Percentiles rank a stretch among this genome's conserved stretches.
Evolutionary conservation across 2,888 invertebrate genomes (phyloP).

Genomic region (Eubasilissa splendida): DNA sequence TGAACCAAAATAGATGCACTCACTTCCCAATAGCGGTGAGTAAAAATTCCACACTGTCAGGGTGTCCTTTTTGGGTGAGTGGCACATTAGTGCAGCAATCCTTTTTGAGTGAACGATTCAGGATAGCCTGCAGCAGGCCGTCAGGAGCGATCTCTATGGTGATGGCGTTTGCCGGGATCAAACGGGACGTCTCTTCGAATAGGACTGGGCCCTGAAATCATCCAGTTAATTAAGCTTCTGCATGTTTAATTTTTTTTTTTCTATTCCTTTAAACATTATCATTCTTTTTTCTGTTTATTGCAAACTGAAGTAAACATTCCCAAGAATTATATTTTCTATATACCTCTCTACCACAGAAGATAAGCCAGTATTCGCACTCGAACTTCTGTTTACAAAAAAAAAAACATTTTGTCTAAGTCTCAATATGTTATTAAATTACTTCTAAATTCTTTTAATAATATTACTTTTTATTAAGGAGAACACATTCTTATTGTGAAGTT

Average conservation of each 20-base stretch:
- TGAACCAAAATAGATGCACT: constrained; percentile 61
- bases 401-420: too few relatives aligned
- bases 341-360: too few relatives aligned
- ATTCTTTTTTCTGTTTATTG: not conserved
- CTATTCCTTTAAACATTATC: not conserved
- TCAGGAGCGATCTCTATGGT: constrained; percentile 94
- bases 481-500: too few relatives aligned
- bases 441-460: too few relatives aligned
- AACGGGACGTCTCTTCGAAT: constrained; percentile 86
- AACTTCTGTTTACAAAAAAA: too few relatives aligned
- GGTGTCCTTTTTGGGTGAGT: constrained; percentile 81
- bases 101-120: constrained; percentile 81
- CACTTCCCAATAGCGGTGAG: constrained; percentile 79
- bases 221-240: too few relatives aligned
- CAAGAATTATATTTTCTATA: too few relatives aligned
- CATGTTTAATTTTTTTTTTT: too few relatives aligned
- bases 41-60: constrained; percentile 76
- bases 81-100: constrained; percentile 83
- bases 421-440: too few relatives aligned
- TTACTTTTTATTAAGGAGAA: too few relatives aligned
- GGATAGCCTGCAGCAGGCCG: constrained; percentile 88
- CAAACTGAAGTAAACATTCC: too few relatives aligned
- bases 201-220: constrained; percentile 75
- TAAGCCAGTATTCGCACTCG: too few relatives aligned
- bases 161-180: constrained; percentile 87